Evolutionary conservation across 2,113 vertebrate genomes (phyloP), one percentile per base, ranked within the genome.

Genomic region (Sarotherodon lohbergeri): DNA sequence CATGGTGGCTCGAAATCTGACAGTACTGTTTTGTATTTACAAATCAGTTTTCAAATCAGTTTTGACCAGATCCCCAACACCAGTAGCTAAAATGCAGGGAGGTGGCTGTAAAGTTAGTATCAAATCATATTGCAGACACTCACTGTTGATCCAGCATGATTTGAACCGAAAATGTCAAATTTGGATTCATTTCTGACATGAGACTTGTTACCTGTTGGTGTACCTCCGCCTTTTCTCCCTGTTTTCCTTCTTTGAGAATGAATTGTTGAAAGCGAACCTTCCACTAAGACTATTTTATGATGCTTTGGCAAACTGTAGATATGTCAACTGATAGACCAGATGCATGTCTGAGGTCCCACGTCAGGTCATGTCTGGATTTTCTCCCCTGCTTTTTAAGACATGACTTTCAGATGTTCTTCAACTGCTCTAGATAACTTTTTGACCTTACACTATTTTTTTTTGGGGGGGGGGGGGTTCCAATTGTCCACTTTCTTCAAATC

Each of bases 281-380:
- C 39, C 39, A 71, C 7, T 27, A 4, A 3, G 22, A 17, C 13
- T 10, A 46, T 73, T 73, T 16, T 6, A 73, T 73, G 13, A 73
- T 9, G 13, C 19, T 66, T 22, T 66, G 34, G 34, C 19, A 0
- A 13, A 66, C 61, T 66, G 34, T 39, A 66, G 61, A 39, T 39
- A 66, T 8, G 6, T 39, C 61, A 66, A n/a, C 61, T 66, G 61
- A 8, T 66, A 39, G 19, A 66, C 34, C 34, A 3, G 17, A n/a
- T 39, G 19, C 34, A 22, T 46, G 13, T 73, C 36, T 43, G 2
- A 43, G 12, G 0, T 16, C 22, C 8, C 13, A 43, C 4, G 1
- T 3, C 39, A 71, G n/a, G 39, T 71, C 39, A 46, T 71, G 39
- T 24, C n/a, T 4, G n/a, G 5, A 43, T 43, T 71, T 43, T 24